Base-by-base conservation (phyloP, 2,113 vertebrate species). In the Colaptes auratus region DNA sequence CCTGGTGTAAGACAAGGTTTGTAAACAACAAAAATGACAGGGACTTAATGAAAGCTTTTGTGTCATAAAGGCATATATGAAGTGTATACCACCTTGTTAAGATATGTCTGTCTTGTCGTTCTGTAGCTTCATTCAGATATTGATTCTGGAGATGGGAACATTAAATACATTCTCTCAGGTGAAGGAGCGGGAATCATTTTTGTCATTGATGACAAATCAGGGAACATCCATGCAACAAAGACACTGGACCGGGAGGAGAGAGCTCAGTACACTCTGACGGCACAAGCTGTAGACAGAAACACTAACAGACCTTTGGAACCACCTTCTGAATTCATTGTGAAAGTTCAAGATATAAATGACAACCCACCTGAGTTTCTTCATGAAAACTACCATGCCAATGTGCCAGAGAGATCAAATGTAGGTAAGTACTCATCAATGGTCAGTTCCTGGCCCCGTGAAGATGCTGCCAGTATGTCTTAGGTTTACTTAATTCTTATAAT, bases 281-380 rank as follows among this genome's bases (percentile, higher is more conserved):
- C 99, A 48, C 99, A 99, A 95, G 99, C 99, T 2, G 99, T 99
- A 81, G 98, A 98, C 92, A 97, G 99, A 58, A 98, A 99, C 95
- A 99, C 99, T 3, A 99, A 99, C 72, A 98, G 99, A 63, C 99
- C 99, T 2, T 95, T 99, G 95, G 99, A 99, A 93, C 99, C 99
- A 4, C 99, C 99, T 0, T 99, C 99, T 0, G 98, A 99, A 96
- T 99, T 99, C 97, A 99, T 99, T 24, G 99, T 99, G 82, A 99
- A 99, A 97, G 99, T 99, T 91, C 99, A 99, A 96, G 99, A 99
- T 96, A 99, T 99, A 96, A 99, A 99, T 46, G 99, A 99, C 97
- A 99, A 99, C 96, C 99, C 99, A 0, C 99, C 99, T 0, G 99
- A 99, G 96, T 99, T 99, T 88, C 98, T 99, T 20, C 98, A 99